These are phyloP conservation scores for Diabrotica balteata DNA, from an alignment of 2,888 invertebrate species.

Conservation along the genomic window DNA sequence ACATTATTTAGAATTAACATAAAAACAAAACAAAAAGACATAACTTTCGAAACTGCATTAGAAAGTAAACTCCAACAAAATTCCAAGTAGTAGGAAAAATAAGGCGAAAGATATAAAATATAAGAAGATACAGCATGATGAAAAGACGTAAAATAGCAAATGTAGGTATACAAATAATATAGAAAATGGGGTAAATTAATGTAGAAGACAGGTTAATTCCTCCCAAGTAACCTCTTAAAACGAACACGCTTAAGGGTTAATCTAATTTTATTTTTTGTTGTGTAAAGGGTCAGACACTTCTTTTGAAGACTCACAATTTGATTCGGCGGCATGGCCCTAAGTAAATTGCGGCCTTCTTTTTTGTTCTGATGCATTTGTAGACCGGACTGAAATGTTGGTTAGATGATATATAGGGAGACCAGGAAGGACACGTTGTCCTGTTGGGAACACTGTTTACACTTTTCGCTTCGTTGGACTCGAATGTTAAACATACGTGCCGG, in stretches of 20 bases:
- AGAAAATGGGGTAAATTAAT: too few relatives aligned
- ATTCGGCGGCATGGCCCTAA: constrained; percentile 58
- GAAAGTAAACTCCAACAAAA: too few relatives aligned
- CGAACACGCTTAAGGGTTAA: neutral
- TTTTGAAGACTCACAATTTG: constrained; percentile 57
- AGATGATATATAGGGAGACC: constrained; percentile 13
- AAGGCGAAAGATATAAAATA: neutral
- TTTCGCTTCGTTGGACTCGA: constrained; percentile 46
- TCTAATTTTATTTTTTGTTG: constrained; percentile 1
- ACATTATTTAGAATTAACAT: too few relatives aligned
- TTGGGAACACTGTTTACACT: constrained; percentile 48
- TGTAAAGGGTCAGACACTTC: constrained; percentile 6
- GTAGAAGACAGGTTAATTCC: too few relatives aligned
- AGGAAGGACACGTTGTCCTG: constrained; percentile 26
- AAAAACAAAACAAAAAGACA: too few relatives aligned
- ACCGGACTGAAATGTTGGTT: constrained; percentile 23
- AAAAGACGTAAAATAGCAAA: too few relatives aligned
- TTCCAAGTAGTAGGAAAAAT: neutral
- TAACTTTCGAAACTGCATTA: too few relatives aligned
- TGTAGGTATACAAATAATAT: too few relatives aligned
- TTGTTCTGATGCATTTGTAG: constrained; percentile 21
- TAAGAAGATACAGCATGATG: too few relatives aligned
- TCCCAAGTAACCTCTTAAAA: too few relatives aligned
- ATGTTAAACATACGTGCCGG: constrained; percentile 35
- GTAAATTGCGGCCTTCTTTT: constrained; percentile 60